These are phyloP conservation scores for Galaxea fascicularis DNA, from an alignment of 92 coral and sea anemone genomes.

Conservation along the genomic window DNA sequence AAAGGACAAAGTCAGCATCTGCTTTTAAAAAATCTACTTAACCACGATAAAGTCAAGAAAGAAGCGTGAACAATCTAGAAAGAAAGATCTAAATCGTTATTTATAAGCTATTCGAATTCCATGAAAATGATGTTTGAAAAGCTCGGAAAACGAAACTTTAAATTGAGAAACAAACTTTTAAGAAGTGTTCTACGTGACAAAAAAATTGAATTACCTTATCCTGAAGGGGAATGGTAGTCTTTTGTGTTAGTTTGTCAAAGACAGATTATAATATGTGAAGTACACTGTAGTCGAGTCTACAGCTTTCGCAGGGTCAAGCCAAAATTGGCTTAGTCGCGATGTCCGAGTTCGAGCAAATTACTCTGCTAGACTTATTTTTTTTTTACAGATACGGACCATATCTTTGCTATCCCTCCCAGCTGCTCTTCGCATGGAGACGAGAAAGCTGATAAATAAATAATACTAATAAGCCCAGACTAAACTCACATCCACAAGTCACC, in stretches of 20 bases:
- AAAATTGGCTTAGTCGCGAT: background rate
- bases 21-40: background rate
- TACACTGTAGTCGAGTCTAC: background rate
- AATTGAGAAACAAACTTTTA: too few relatives aligned
- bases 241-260: background rate
- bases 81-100: background rate
- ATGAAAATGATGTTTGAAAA: background rate
- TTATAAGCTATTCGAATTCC: background rate
- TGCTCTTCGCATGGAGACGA: conserved; percentile 54
- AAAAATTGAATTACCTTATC: background rate
- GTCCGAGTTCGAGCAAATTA: conserved; percentile 19
- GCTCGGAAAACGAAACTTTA: background rate
- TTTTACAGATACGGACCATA: conserved; percentile 16
- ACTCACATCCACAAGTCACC: conserved; percentile 40
- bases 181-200: background rate
- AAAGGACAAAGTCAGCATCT: background rate
- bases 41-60: background rate
- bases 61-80: background rate
- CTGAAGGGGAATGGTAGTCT: background rate
- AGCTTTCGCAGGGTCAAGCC: too few relatives aligned
- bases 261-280: background rate
- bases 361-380: background rate
- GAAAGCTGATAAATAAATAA: conserved; percentile 70
- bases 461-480: conserved; percentile 57
- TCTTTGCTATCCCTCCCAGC: conserved; percentile 14